Conservation (phyloP, 2,888 invertebrate genomes). For the Malachius bipustulatus region DNA sequence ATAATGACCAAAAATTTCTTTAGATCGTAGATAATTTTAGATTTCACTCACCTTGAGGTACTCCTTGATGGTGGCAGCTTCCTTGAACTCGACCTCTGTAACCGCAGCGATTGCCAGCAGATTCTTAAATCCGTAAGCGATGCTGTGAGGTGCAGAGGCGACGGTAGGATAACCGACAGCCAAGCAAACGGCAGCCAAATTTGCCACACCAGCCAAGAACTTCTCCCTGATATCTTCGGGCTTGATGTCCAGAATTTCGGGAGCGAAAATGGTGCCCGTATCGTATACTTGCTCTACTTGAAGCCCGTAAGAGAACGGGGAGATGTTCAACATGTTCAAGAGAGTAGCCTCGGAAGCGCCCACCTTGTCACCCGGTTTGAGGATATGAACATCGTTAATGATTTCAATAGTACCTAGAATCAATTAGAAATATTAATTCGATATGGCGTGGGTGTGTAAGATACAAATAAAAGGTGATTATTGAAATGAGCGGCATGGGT, state of each 20-base stretch:
- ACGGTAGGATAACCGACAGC: constrained; percentile 91
- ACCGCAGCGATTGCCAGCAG: constrained; percentile 91
- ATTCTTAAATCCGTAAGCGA: constrained; percentile 97
- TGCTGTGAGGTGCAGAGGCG: constrained; percentile 94
- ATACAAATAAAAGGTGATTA: too few relatives aligned
- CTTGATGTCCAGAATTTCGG: constrained; percentile 95
- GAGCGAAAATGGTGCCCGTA: constrained; percentile 94
- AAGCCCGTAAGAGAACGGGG: constrained; percentile 98
- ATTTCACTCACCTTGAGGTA: constrained; percentile 58
- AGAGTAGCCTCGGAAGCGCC: constrained; percentile 98
- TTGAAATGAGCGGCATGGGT: too few relatives aligned
- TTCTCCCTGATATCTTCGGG: constrained; percentile 86
- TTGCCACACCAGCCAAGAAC: constrained; percentile 88
- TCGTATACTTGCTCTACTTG: constrained; percentile 95
- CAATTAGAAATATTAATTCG: too few relatives aligned
- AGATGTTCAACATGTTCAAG: constrained; percentile 99
- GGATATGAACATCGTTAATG: constrained; percentile 85
- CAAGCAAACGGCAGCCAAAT: constrained; percentile 88
- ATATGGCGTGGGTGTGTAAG: too few relatives aligned
- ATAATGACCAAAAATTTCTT: too few relatives aligned
- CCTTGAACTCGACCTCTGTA: constrained; percentile 91
- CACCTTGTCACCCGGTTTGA: constrained; percentile 93
- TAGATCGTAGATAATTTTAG: constrained; percentile 4
- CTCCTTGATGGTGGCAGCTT: constrained; percentile 86
- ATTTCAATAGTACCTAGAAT: constrained; percentile 99